A percentile compares a stretch with the other conserved stretches of the same genome.
Conservation (phyloP, 2,113 vertebrate genomes). For the Eidolon helvum region DNA sequence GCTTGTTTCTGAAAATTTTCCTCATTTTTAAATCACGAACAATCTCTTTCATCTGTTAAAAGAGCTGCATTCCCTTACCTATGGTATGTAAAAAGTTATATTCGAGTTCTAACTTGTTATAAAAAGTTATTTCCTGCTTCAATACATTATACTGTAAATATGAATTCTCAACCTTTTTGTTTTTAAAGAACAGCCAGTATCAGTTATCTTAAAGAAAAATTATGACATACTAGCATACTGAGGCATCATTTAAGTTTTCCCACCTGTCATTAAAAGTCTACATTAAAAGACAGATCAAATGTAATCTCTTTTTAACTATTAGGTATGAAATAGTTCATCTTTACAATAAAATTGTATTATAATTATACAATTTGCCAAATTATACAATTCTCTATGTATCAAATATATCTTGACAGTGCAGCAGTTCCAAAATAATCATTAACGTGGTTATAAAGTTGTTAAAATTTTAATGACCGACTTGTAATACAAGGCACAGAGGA, state of each 20-base stretch:
- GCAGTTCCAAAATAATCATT: not conserved
- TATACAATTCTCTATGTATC: not conserved
- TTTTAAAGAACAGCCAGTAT: not conserved
- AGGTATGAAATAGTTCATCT: not conserved
- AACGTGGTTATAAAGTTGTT: not conserved
- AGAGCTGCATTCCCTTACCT: not conserved
- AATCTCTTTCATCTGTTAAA: not conserved
- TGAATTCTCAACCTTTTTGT: not conserved
- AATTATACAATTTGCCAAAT: not conserved
- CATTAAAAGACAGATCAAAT: not conserved
- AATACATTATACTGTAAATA: not conserved
- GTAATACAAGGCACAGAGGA: not conserved
- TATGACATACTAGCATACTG: not conserved
- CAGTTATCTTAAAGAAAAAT: not conserved
- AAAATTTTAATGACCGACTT: not conserved
- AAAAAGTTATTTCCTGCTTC: not conserved
- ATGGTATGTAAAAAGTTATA: not conserved
- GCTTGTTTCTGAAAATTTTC: not conserved
- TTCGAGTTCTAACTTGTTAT: not conserved
- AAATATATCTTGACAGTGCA: not conserved
- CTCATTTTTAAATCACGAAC: not conserved
- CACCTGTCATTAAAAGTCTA: not conserved
- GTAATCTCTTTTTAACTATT: not conserved
- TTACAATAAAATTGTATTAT: not conserved
- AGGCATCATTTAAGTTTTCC: not conserved